Conservation (phyloP, 2,113 vertebrate genomes). For the Philantomba maxwellii region DNA sequence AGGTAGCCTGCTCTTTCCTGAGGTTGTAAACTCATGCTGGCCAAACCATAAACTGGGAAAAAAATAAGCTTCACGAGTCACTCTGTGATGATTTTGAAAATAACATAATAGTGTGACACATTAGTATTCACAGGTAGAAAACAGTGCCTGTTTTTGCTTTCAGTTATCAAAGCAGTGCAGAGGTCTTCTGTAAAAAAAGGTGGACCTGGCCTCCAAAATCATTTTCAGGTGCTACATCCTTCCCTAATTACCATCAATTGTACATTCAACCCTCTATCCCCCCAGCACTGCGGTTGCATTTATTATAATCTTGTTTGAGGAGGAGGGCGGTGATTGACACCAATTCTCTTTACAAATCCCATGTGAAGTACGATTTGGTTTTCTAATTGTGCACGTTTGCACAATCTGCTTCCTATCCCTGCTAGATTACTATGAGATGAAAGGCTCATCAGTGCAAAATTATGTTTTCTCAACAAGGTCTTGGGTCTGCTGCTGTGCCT, state of each 20-base stretch:
- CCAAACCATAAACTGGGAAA: neutral
- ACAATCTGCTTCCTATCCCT: neutral
- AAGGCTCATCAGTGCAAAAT: neutral
- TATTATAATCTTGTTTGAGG: neutral
- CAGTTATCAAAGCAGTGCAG: neutral
- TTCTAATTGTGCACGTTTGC: constrained; percentile 32
- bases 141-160: neutral
- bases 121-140: neutral
- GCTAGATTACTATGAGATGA: neutral
- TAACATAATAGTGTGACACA: neutral
- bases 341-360: neutral
- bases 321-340: constrained; percentile 12
- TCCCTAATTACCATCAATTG: neutral
- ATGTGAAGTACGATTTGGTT: constrained; percentile 5
- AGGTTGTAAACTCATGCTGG: neutral
- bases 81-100: neutral
- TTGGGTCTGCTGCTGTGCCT: neutral
- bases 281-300: neutral
- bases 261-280: neutral
- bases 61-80: neutral
- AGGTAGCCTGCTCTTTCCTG: neutral
- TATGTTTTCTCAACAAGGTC: neutral
- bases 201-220: neutral
- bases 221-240: neutral
- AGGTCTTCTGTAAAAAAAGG: neutral